These are phyloP conservation scores for Babylonia areolata DNA, from an alignment of 1,140 invertebrate species.

Conservation along the genomic window DNA sequence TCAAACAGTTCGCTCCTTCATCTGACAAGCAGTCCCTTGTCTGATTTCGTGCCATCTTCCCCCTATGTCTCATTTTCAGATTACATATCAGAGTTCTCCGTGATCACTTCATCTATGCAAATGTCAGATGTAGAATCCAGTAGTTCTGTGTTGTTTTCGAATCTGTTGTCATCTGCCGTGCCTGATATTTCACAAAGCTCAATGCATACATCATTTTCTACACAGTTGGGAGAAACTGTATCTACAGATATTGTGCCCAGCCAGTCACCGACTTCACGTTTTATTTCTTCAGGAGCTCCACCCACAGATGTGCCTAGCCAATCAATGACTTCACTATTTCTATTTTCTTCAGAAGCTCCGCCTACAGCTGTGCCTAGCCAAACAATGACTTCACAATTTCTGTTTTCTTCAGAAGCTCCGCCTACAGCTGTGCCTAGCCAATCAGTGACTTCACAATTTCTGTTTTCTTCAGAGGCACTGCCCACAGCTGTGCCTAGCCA, in stretches of 20 bases:
- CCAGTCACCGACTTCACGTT: not conserved
- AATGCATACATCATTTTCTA: not conserved
- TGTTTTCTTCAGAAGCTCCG: too few species aligned
- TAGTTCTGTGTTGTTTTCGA: not conserved
- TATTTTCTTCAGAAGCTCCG: too few species aligned
- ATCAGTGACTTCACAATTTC: too few species aligned
- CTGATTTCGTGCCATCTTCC: not conserved
- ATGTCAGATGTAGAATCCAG: not conserved
- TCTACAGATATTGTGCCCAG: not conserved
- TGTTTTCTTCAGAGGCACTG: too few species aligned
- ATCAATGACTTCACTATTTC: too few species aligned
- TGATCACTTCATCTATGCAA: slow-evolving; percentile 19
- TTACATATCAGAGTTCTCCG: not conserved
- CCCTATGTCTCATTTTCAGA: not conserved
- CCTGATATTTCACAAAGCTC: not conserved
- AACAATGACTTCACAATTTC: too few species aligned
- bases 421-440: too few species aligned
- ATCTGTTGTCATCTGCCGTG: not conserved
- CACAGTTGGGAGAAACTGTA: not conserved
- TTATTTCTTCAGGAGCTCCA: not conserved
- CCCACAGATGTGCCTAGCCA: too few species aligned
- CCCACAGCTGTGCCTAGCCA: too few species aligned
- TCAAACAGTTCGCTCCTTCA: not conserved
- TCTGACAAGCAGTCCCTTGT: not conserved
- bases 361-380: too few species aligned